Percentiles rank a stretch among this genome's conserved stretches.
These are phyloP conservation scores for Platyura marginata DNA, from an alignment of 1,140 invertebrate species.

Conservation along the genomic window DNA sequence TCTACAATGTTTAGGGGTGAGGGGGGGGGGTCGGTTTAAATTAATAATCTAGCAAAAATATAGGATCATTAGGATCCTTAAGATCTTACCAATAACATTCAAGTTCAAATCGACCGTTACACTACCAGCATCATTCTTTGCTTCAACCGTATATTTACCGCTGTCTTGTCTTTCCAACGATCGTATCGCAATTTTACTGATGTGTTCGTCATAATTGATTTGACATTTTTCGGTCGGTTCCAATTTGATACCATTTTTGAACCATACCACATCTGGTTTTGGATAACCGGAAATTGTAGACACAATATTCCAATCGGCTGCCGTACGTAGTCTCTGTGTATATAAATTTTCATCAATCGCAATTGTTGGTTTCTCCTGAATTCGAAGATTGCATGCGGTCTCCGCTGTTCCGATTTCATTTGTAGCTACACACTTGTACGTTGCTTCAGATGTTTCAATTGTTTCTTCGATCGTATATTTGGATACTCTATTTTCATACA, in stretches of 20 bases:
- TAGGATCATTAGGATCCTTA: neutral
- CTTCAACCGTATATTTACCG: constrained; percentile 43
- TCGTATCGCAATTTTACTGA: constrained; percentile 39
- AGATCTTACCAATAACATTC: constrained; percentile 51
- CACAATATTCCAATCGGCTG: constrained; percentile 36
- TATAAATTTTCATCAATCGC: constrained; percentile 36
- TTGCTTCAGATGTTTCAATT: constrained; percentile 38
- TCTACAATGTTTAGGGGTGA: too few species aligned
- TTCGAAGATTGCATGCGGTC: constrained; percentile 41
- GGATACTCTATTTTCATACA: constrained; percentile 53
- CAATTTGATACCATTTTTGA: constrained; percentile 35
- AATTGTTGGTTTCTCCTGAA: constrained; percentile 46
- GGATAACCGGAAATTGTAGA: constrained; percentile 46
- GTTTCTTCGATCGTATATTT: constrained; percentile 49
- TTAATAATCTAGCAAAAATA: neutral
- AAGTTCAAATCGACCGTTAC: constrained; percentile 50
- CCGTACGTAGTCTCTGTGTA: constrained; percentile 38
- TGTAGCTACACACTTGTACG: constrained; percentile 48
- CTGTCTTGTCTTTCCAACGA: constrained; percentile 38
- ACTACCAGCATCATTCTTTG: constrained; percentile 48
- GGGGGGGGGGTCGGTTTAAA: too few species aligned
- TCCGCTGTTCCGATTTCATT: constrained; percentile 54
- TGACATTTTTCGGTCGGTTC: constrained; percentile 28
- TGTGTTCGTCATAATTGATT: constrained; percentile 35
- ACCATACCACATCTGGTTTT: constrained; percentile 42